phyloP scores from a whole-genome alignment of 2,797 vertebrate species.

The Cossypha dichroa region DNA sequence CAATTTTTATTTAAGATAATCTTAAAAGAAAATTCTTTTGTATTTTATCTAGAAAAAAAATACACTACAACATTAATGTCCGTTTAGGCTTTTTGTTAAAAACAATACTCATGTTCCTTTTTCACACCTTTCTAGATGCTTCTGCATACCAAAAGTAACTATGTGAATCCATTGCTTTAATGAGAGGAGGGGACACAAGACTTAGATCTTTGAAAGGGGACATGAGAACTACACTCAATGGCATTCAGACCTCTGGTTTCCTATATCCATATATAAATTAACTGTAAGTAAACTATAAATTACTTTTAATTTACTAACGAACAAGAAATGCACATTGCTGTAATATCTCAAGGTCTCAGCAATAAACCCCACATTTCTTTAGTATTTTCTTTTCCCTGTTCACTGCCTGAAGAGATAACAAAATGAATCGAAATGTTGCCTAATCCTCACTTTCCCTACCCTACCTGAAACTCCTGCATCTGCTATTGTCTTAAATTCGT shows the following conservation, averaged over 20 bases:
- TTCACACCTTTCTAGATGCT: neutral
- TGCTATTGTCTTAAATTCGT: neutral
- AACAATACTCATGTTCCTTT: neutral
- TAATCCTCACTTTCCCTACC: neutral
- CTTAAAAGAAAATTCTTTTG: neutral
- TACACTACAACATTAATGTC: neutral
- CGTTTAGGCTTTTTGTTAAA: neutral
- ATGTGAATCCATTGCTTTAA: rapidly evolving
- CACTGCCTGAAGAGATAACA: neutral
- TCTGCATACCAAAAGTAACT: neutral
- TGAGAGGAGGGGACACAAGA: too few species aligned
- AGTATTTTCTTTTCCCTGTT: neutral
- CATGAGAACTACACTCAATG: neutral
- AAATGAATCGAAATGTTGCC: neutral
- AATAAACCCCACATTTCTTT: neutral
- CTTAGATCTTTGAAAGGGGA: neutral
- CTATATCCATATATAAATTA: neutral
- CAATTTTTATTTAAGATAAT: neutral
- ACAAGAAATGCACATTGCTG: neutral
- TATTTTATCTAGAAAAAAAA: neutral
- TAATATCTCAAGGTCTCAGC: neutral
- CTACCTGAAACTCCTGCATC: neutral
- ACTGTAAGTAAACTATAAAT: neutral
- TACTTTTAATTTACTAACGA: neutral
- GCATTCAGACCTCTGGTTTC: neutral